Evolutionary conservation across 2,888 invertebrate species (phyloP).

Genomic region (Limnephilus rhombicus): DNA sequence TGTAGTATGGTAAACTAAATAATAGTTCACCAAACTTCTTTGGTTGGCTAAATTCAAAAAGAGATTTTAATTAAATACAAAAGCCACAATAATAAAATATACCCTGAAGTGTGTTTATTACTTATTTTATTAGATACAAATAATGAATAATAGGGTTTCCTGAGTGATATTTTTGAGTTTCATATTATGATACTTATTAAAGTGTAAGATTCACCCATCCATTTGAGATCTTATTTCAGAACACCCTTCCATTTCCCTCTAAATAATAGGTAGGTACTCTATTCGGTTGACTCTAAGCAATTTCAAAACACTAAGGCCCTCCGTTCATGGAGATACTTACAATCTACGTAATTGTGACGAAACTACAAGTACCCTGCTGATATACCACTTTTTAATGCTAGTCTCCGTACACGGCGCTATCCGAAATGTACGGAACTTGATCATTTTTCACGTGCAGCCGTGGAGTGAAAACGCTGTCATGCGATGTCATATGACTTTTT

Average conservation of each 20-base stretch:
- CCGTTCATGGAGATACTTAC: no score
- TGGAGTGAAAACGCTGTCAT: no score
- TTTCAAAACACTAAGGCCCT: no score
- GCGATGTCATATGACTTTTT: no score
- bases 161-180: background rate
- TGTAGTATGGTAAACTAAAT: no score
- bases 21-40: no score
- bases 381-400: no score
- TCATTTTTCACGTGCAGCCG: no score
- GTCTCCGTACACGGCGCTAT: no score
- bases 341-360: no score
- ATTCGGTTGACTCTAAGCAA: slow-evolving; percentile 1
- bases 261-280: background rate
- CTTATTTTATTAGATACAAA: background rate
- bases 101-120: background rate
- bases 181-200: background rate
- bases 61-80: background rate
- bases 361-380: no score
- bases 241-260: background rate
- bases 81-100: background rate
- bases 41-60: background rate
- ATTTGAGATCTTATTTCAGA: background rate
- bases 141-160: background rate
- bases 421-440: no score
- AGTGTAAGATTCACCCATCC: slow-evolving; percentile 1